Percentiles rank a stretch among this genome's conserved stretches.
Conservation (phyloP, 2,888 invertebrate species). For the Apamea anceps region DNA sequence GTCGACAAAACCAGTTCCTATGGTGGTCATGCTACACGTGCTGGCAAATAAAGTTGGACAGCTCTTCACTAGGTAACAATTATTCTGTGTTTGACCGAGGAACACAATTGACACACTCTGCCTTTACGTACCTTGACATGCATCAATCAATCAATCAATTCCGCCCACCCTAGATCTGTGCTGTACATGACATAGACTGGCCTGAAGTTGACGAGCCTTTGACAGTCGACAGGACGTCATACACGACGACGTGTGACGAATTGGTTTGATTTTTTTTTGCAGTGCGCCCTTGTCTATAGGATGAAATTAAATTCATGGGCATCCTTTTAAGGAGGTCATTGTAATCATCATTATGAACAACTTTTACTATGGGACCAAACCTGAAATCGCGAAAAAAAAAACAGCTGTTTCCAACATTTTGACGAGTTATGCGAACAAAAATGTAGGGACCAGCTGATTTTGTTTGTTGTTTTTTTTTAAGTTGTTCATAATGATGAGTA, state of each 20-base stretch:
- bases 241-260: neutral
- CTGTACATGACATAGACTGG: neutral
- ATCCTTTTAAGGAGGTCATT: too few relatives aligned
- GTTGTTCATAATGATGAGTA: too few relatives aligned
- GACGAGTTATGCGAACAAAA: too few relatives aligned
- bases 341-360: too few relatives aligned
- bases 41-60: neutral
- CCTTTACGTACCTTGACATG: neutral
- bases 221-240: neutral
- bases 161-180: neutral
- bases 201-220: neutral
- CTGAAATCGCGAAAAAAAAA: too few relatives aligned
- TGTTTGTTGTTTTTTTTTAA: too few relatives aligned
- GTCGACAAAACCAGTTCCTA: neutral
- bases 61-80: neutral
- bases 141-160: slow-evolving; percentile 5
- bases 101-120: neutral
- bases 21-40: too few relatives aligned
- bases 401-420: too few relatives aligned
- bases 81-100: neutral
- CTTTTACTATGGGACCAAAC: too few relatives aligned
- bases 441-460: too few relatives aligned
- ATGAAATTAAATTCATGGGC: too few relatives aligned
- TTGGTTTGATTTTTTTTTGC: neutral
- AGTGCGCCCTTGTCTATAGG: neutral